Evolutionary conservation across 2,113 vertebrate genomes (phyloP), one percentile per base, ranked within the genome.

Genomic region (Strigops habroptila): DNA sequence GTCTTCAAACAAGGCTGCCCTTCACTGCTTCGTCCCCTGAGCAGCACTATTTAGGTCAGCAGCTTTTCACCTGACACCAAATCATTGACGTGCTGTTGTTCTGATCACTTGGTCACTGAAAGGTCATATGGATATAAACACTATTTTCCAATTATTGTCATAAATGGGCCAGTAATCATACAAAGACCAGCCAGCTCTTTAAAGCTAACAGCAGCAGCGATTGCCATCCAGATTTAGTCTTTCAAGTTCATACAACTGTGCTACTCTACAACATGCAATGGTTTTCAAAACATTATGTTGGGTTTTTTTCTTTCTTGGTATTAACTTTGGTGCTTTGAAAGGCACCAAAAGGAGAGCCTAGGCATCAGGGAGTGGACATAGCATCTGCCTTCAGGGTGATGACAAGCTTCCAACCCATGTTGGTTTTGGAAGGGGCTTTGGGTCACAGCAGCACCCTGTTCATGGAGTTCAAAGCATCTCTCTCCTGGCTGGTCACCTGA

Each of bases 371-470:
- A 52, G 9, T 2, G 27, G 33, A 49, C 23, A 6, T 2, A 28
- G 39, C 25, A 60, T 27, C 59, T 60, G 14, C 23, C 23, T 81
- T 77, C 5, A 12, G 37, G 23, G n/a, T 30, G 9, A 30, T 1
- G 17, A 52, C 6, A 68, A 86, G 14, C 6, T 41, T 80, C 51
- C 28, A 53, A 2, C 19, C 17, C 4, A 31, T 19, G 2, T 1
- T 80, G 67, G 13, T 52, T 92, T 63, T 53, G 12, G 51, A 37
- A 82, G 5, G 3, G 35, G 18, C 2, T 39, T 88, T 25, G 17
- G 24, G 9, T 25, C 10, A 15, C 79, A 63, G 28, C 3, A 30
- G 8, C 2, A 4, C 5, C 7, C 10, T 0, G 0, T 37, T 57
- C 12, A 25, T 7, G 14, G 37, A 37, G 78, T 18, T 14, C 35